Evolutionary conservation across 1,140 invertebrate species (phyloP).

Genomic region (Heliconius eleuchia): DNA sequence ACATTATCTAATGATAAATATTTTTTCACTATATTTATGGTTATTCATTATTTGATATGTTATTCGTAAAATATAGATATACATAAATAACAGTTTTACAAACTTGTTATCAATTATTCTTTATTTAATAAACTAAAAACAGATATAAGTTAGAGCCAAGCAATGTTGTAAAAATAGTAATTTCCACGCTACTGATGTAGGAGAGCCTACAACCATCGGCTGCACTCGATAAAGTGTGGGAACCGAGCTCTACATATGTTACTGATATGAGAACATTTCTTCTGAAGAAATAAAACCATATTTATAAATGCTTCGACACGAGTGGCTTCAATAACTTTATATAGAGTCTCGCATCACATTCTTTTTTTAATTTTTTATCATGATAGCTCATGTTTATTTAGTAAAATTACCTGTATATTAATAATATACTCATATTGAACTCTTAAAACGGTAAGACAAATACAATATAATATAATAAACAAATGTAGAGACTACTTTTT

Average conservation of each 20-base stretch:
- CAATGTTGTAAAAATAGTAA: not conserved
- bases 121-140: no score
- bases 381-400: not conserved
- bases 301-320: not conserved
- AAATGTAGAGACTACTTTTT: not conserved
- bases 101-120: no score
- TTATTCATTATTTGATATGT: no score
- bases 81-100: no score
- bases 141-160: not conserved
- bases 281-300: constrained; percentile 27
- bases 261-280: constrained; percentile 24
- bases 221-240: constrained; percentile 24
- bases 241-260: constrained; percentile 27
- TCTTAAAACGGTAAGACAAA: no score
- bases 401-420: not conserved
- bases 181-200: not conserved
- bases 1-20: not conserved
- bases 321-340: not conserved
- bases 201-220: not conserved
- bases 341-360: not conserved
- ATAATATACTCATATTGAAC: no score
- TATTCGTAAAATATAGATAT: no score
- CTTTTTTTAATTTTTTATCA: not conserved
- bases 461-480: not conserved
- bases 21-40: no score